A percentile compares a stretch with the other conserved stretches of the same genome.
Conservation (phyloP, 2,797 vertebrate genomes). For the Argyrosomus regius region DNA sequence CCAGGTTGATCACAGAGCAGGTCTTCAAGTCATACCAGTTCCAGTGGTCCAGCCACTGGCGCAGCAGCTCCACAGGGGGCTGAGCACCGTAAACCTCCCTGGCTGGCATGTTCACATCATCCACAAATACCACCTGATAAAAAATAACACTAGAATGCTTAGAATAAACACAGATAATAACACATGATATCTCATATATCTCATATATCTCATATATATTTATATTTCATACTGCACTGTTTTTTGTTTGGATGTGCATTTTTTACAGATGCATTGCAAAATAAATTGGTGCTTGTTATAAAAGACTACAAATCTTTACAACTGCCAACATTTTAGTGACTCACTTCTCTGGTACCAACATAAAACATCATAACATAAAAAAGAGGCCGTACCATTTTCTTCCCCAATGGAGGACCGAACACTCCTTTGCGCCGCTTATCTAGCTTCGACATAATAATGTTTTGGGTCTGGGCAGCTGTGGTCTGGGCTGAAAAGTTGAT, state of each 20-base stretch:
- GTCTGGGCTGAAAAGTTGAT: constrained; percentile 97
- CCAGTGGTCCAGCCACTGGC: constrained; percentile 95
- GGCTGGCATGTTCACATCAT: constrained; percentile 96
- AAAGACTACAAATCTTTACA: neutral
- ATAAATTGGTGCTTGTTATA: neutral
- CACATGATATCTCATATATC: neutral
- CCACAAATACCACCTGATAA: constrained; percentile 92
- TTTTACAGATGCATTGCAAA: neutral
- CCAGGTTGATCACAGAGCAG: constrained; percentile 89
- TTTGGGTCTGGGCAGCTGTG: constrained; percentile 94
- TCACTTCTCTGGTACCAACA: neutral
- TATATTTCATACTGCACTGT: neutral
- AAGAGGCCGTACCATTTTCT: constrained; percentile 87
- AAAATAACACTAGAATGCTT: neutral
- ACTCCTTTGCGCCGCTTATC: constrained; percentile 93
- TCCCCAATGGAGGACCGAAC: constrained; percentile 91
- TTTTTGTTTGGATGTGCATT: neutral
- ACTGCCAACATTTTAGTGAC: neutral
- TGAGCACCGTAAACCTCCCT: constrained; percentile 94
- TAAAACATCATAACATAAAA: constrained; percentile 14
- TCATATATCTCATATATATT: too few relatives aligned
- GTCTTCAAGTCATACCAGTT: constrained; percentile 95
- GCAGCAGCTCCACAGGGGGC: constrained; percentile 93
- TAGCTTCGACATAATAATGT: constrained; percentile 94
- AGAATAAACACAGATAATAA: neutral